phyloP scores from a whole-genome alignment of 2,888 invertebrate genomes.

The Pterobdella sp. region DNA sequence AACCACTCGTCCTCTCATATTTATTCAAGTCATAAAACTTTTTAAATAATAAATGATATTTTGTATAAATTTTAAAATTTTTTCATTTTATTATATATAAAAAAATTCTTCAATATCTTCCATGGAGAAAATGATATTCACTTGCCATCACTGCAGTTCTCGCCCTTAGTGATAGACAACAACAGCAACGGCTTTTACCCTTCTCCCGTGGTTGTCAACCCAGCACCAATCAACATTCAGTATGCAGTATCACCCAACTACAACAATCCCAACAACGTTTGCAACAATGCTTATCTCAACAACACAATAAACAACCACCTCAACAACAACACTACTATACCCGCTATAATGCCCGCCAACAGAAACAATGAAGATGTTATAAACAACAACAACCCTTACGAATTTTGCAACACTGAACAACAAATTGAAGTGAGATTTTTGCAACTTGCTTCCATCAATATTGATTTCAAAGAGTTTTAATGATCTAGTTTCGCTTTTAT shows the following conservation, averaged over 20 bases:
- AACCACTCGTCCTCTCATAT: too few relatives aligned
- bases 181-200: conserved; percentile 1
- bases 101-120: neutral
- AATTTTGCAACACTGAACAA: conserved; percentile 6
- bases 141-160: neutral
- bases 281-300: neutral
- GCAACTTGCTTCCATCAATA: too few relatives aligned
- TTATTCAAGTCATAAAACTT: too few relatives aligned
- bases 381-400: neutral
- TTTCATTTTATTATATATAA: neutral
- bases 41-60: neutral
- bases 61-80: neutral
- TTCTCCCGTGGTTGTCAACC: conserved; percentile 2
- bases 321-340: conserved; percentile 15
- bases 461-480: too few relatives aligned
- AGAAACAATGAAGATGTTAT: neutral
- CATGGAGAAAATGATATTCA: neutral
- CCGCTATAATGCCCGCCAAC: conserved; percentile 22
- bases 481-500: too few relatives aligned
- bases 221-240: conserved; percentile 9
- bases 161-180: conserved; percentile 7
- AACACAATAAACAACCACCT: neutral
- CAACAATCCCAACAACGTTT: neutral
- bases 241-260: conserved; percentile 5
- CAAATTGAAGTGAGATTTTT: conserved; percentile 7